A percentile compares a stretch with the other conserved stretches of the same genome.
phyloP scores from a whole-genome alignment of 1,140 invertebrate species.

The Acromyrmex echinatior region DNA sequence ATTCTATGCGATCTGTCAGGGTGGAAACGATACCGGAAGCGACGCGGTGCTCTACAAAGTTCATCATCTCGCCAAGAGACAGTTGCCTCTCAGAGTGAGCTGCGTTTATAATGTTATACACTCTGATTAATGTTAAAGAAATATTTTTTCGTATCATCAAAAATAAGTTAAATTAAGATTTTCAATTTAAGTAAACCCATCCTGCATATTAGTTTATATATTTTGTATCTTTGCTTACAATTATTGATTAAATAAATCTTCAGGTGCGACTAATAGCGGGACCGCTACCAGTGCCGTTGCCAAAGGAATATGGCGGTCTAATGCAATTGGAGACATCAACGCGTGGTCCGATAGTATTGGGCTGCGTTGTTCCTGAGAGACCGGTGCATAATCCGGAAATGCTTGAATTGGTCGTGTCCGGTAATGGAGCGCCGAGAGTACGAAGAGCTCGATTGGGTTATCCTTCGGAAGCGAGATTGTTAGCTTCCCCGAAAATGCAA shows the following conservation, averaged over 20 bases:
- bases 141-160: neutral
- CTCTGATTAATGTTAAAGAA: neutral
- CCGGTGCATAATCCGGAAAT: constrained; percentile 86
- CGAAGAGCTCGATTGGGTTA: constrained; percentile 84
- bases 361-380: constrained; percentile 85
- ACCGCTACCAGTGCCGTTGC: constrained; percentile 84
- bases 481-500: constrained; percentile 86
- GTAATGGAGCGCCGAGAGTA: constrained; percentile 83
- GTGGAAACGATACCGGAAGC: constrained; percentile 78
- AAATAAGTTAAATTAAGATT: too few species aligned
- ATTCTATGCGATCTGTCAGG: constrained; percentile 84
- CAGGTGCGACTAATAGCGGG: constrained; percentile 85
- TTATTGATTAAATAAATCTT: constrained; percentile 16
- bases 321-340: constrained; percentile 85
- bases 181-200: too few species aligned
- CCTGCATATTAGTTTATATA: too few species aligned
- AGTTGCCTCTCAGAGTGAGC: constrained; percentile 82
- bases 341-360: constrained; percentile 84
- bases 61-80: constrained; percentile 82
- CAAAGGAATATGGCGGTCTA: constrained; percentile 84
- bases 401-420: constrained; percentile 84
- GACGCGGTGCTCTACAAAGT: constrained; percentile 85
- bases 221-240: neutral
- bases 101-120: neutral
- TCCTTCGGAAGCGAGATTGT: constrained; percentile 83